Base-by-base conservation (phyloP, 2,113 vertebrate species). In the Ancistrus triradiatus region DNA sequence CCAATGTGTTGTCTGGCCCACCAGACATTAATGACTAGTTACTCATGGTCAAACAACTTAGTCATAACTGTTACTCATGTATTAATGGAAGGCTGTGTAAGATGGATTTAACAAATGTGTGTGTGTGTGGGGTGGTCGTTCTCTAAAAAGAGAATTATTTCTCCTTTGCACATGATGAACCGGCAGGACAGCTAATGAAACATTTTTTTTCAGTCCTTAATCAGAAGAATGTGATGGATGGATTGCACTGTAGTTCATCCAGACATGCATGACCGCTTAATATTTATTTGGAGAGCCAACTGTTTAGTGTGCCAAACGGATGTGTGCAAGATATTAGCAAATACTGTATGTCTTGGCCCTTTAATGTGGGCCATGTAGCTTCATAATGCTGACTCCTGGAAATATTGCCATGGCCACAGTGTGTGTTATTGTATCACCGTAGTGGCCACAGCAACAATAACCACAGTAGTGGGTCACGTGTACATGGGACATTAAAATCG, bases 371-470 rank as follows among this genome's bases (percentile, higher is more conserved):
- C 78, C 70, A 59, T 76, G 65, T 82, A 83, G 80, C 77, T 77
- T 76, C 81, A 81, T 70, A 24, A 55, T 63, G 43, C 73, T 83
- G 81, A 82, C 84, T 83, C 78, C 33, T 31, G 66, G n/a, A n/a
- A 19, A 67, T 73, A 84, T 87, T 87, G 80, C 83, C 83, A 87
- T 86, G 77, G 78, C 64, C 80, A 85, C 83, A 42, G 71, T 74
- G 79, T 80, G 79, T 79, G 75, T 84, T 85, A 88, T 80, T 84
- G 83, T 87, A 81, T 85, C 84, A 84, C 80, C 69, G 79, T 77
- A 75, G 84, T 84, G 78, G 80, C 78, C 75, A 86, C 85, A 77
- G 85, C 61, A 84, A 86, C 86, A 67, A 68, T 67, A 74, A 76
- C 75, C 75, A 73, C 77, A 73, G 82, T 77, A 79, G 79, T 60